Percentiles rank a stretch among this genome's conserved stretches.
phyloP scores from a whole-genome alignment of 2,888 invertebrate species.

The Adela reaumurella region DNA sequence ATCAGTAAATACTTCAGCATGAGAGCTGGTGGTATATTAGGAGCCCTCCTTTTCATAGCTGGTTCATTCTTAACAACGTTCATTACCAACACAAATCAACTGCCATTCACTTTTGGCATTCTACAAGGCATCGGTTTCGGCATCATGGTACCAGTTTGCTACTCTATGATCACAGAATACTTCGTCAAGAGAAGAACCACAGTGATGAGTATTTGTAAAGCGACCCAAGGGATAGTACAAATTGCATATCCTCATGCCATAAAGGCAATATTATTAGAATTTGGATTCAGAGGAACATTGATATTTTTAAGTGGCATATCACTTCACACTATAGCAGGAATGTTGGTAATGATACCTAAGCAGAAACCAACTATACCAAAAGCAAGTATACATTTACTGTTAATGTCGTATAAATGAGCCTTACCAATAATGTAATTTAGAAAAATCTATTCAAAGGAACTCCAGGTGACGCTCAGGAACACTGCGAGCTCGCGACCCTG shows the following conservation, averaged over 20 bases:
- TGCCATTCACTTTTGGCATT: slow-evolving; percentile 54
- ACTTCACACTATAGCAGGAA: slow-evolving; percentile 56
- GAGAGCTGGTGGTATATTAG: slow-evolving; percentile 53
- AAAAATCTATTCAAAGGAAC: slow-evolving; percentile 1
- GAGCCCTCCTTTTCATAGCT: slow-evolving; percentile 43
- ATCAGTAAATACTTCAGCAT: slow-evolving; percentile 50
- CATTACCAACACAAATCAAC: slow-evolving; percentile 50
- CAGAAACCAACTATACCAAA: slow-evolving; percentile 3
- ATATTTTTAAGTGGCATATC: slow-evolving; percentile 57
- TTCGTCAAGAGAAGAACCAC: slow-evolving; percentile 58
- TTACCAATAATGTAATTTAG: slow-evolving; percentile 13
- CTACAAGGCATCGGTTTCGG: slow-evolving; percentile 63
- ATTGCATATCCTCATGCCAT: slow-evolving; percentile 59
- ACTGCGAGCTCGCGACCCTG: neutral
- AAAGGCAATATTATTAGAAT: slow-evolving; percentile 41
- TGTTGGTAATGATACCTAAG: slow-evolving; percentile 53
- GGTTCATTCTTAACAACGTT: slow-evolving; percentile 54
- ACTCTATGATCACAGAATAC: slow-evolving; percentile 60
- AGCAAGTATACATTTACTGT: too few relatives aligned
- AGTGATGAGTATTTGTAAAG: slow-evolving; percentile 61
- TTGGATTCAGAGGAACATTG: slow-evolving; percentile 62
- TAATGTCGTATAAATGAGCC: slow-evolving; percentile 4
- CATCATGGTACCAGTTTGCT: slow-evolving; percentile 60
- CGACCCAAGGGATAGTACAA: slow-evolving; percentile 51
- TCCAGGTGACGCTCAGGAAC: slow-evolving; percentile 17